Evolutionary conservation across 2,888 invertebrate genomes (phyloP), one percentile per base, ranked within the genome.

Genomic region (Eupelmus urozonus): DNA sequence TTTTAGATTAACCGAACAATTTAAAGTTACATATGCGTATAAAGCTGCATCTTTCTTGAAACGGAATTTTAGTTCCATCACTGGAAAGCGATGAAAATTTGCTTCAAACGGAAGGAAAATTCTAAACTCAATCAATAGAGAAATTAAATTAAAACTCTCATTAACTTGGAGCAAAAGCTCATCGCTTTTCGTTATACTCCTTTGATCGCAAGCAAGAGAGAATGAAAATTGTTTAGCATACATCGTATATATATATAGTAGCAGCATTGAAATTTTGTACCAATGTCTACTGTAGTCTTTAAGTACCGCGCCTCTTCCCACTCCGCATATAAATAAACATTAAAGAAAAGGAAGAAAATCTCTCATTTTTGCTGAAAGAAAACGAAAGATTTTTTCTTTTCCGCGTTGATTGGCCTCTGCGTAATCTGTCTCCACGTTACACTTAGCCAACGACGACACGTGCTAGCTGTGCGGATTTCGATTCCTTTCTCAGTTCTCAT

Each of bases 251-350:
- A 86, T 86, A 85, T 82, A 84, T 84, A 87, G 85, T 87, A 88
- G 85, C 85, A 87, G 85, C 88, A 88, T 88, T 88, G 83, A 87
- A 88, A 87, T 89, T 89, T 89, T 89, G 89, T 89, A 89, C 89
- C 86, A 85, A 87, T 86, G 86, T 88, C 88, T 88, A 87, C 86
- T 84, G 88, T 88, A 89, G 88, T 84, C 82, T 82, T 86, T 86
- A 85, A 88, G 85, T 85, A 83, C 82, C 83, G 79, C 81, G 83
- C 83, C 82, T 85, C 57, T 84, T 60, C 16, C 29, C 40, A 76
- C 70, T 42, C 40, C 23, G 59, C 63, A 53, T 53, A 53, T 53
- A 53, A 20, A 53, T 53, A 53, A 20, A 53, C 16, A 45, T 13
- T 53, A 4, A 40, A 51, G 70, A 76, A 29, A 57, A 55, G 63